Evolutionary conservation across 2,113 vertebrate genomes (phyloP), one percentile per base, ranked within the genome.

Genomic region (Gadus chalcogrammus): DNA sequence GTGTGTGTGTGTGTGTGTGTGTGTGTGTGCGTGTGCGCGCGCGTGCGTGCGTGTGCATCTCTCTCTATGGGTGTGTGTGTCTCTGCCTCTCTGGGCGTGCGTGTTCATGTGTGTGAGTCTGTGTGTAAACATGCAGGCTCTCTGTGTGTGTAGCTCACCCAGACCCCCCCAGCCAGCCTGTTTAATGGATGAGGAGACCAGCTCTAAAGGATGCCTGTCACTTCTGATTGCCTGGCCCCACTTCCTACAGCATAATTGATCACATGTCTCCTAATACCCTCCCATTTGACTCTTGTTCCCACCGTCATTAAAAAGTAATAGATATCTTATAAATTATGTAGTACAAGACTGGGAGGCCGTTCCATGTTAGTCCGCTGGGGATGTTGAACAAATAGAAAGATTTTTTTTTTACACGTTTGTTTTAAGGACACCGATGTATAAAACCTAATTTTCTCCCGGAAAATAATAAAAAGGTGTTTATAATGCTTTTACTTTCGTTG

Each of bases 141-240:
- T 83, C 80, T 89, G 85, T 92, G 90, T 91, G 87, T 90, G 87
- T 84, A 85, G 90, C 89, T 86, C 78, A 83, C 84, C 70, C 82
- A 85, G 85, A 86, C 83, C 87, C 84, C 76, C 86, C 88, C 88
- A 84, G 89, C 31, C 89, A 91, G 88, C 85, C 84, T 87, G 86
- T 89, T 90, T 88, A 90, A 92, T 91, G 84, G 88, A 90, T 87
- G 87, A 85, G 83, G 80, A 88, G 87, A 85, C 81, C 81, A 28
- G 84, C 82, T 85, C 84, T 58, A 58, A 58, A 58, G 87, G 87
- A 88, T 86, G 82, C 76, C 84, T 89, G 86, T 88, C 88, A 89
- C 84, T 91, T 90, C 77, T 89, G 90, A 91, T 89, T 82, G 88
- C 85, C 84, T 76, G 80, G 81, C 82, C 75, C 84, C 79, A 75